Evolutionary conservation across 2,797 vertebrate genomes (phyloP).

Genomic region (Pseudochromis fuscus): DNA sequence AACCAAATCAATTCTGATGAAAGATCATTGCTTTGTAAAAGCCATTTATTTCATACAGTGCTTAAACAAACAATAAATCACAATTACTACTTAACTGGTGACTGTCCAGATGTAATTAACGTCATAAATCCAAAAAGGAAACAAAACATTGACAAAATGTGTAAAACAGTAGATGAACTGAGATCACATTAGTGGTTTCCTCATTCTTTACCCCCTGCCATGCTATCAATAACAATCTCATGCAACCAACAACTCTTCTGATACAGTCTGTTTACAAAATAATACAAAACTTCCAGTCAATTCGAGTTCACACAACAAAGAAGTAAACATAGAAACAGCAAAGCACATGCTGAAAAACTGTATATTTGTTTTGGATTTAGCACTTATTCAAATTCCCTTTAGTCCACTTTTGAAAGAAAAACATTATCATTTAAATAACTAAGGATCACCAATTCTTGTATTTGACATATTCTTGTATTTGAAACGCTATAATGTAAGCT

Average conservation of each 20-base stretch:
- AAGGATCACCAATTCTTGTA: conserved; percentile 5
- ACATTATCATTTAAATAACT: conserved; percentile 6
- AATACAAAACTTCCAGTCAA: conserved; percentile 40
- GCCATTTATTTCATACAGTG: conserved; percentile 83
- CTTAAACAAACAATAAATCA: conserved; percentile 74
- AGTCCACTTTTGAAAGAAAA: conserved; percentile 30
- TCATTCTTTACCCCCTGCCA: conserved; percentile 49
- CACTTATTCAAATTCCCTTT: conserved; percentile 48
- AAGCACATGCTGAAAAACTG: conserved; percentile 43
- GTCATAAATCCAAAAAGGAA: conserved; percentile 49
- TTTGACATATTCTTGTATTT: neutral
- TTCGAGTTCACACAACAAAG: conserved; percentile 45
- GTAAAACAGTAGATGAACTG: conserved; percentile 39
- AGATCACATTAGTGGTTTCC: conserved; percentile 39
- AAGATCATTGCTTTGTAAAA: conserved; percentile 74
- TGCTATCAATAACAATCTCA: conserved; percentile 68
- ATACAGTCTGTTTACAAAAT: conserved; percentile 50
- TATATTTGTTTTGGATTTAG: conserved; percentile 49
- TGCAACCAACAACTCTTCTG: conserved; percentile 68
- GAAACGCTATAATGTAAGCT: conserved; percentile 28
- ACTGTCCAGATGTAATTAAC: no score
- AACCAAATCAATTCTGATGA: no score
- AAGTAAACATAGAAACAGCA: conserved; percentile 36
- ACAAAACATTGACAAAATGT: conserved; percentile 34
- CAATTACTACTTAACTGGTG: conserved; percentile 66